Percentiles rank a stretch among this genome's conserved stretches.
These are phyloP conservation scores for Myathropa florea DNA, from an alignment of 2,888 invertebrate species.

Conservation along the genomic window DNA sequence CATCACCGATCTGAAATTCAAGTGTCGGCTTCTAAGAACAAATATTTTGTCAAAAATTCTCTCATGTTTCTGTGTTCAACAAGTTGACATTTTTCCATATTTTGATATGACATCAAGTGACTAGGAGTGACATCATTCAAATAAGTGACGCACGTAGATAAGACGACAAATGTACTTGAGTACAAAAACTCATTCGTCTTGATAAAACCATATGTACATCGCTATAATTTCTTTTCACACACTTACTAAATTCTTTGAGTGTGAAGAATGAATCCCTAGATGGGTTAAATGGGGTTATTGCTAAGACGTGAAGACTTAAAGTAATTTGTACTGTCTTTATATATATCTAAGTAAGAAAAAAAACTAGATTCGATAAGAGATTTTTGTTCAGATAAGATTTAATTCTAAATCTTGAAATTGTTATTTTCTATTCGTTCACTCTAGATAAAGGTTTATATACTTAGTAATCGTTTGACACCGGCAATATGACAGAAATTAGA, in stretches of 20 bases:
- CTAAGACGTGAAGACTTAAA: not conserved
- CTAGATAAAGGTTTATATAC: too few species aligned
- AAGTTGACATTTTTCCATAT: slow-evolving; percentile 28
- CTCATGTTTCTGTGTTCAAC: not conserved
- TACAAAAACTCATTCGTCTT: not conserved
- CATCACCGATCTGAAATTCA: not conserved
- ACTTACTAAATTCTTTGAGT: not conserved
- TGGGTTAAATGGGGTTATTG: not conserved
- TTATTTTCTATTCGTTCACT: not conserved
- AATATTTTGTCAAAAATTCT: slow-evolving; percentile 27
- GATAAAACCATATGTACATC: not conserved
- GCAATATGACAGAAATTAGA: too few species aligned
- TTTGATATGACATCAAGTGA: slow-evolving; percentile 41
- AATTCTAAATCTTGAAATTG: not conserved
- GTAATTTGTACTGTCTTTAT: not conserved
- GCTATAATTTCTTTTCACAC: not conserved
- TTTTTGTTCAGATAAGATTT: not conserved
- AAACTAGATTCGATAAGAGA: not conserved
- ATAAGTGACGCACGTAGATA: slow-evolving; percentile 51
- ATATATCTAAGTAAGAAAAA: not conserved
- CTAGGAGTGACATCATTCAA: slow-evolving; percentile 39
- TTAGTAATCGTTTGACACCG: too few species aligned
- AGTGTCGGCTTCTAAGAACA: slow-evolving; percentile 5
- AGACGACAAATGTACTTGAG: slow-evolving; percentile 1
- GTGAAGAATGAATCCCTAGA: not conserved